Evolutionary conservation across 2,113 vertebrate genomes (phyloP).

Genomic region (Trematomus loennbergii): DNA sequence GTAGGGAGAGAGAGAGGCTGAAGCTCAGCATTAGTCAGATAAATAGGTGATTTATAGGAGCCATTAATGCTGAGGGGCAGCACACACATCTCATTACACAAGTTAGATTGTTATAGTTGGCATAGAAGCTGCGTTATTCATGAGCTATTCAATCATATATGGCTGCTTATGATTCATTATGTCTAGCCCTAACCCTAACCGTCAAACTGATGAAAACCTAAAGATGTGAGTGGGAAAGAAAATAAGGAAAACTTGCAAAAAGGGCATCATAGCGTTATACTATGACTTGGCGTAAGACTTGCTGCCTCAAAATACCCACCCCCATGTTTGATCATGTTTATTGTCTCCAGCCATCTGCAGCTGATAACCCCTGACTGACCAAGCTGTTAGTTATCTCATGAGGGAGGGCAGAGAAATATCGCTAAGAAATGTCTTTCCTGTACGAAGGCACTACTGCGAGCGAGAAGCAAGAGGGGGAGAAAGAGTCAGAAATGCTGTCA

Average conservation of each 20-base stretch:
- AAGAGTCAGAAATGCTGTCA: slow-evolving; percentile 8
- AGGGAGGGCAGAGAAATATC: slow-evolving; percentile 64
- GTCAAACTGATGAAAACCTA: slow-evolving; percentile 4
- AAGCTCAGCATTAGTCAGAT: slow-evolving; percentile 51
- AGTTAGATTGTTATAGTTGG: slow-evolving; percentile 55
- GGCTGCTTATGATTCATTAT: slow-evolving; percentile 7
- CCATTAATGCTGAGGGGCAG: slow-evolving; percentile 72
- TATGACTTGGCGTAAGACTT: slow-evolving; percentile 50
- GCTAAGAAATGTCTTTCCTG: slow-evolving; percentile 56
- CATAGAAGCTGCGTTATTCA: slow-evolving; percentile 24
- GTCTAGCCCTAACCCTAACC: neutral
- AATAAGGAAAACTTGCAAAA: slow-evolving; percentile 7
- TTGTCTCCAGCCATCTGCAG: slow-evolving; percentile 83
- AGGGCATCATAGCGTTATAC: neutral
- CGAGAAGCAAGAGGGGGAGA: neutral
- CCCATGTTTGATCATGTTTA: slow-evolving; percentile 81
- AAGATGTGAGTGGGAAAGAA: neutral
- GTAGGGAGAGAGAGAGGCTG: slow-evolving; percentile 48
- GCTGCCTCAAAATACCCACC: slow-evolving; percentile 56
- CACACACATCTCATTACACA: slow-evolving; percentile 69
- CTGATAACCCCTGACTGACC: slow-evolving; percentile 81
- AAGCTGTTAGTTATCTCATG: slow-evolving; percentile 74
- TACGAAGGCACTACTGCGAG: slow-evolving; percentile 6
- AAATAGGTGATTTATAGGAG: slow-evolving; percentile 76
- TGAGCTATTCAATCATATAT: slow-evolving; percentile 36